phyloP scores from a whole-genome alignment of 35 echinoderm and acorn worm species.

The Holothuria glaberrima region DNA sequence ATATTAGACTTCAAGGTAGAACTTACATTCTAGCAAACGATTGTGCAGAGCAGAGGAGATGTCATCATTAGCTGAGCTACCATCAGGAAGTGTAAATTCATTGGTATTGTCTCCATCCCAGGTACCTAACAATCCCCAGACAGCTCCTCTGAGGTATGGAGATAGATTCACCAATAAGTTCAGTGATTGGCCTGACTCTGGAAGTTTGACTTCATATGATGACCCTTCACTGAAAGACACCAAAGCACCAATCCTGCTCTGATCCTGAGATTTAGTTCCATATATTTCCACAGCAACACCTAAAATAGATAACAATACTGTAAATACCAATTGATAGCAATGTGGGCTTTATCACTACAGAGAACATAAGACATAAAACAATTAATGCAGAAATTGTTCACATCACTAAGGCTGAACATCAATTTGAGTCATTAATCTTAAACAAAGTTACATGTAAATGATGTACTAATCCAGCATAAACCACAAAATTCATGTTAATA shows the following conservation, averaged over 20 bases:
- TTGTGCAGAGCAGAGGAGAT: neutral
- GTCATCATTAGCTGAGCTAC: neutral
- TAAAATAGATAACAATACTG: neutral
- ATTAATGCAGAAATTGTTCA: no score
- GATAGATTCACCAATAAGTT: conserved; percentile 58
- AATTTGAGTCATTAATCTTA: no score
- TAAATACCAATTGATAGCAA: no score
- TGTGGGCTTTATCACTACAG: no score
- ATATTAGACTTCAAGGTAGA: neutral
- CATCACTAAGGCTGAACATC: no score
- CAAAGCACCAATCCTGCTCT: conserved; percentile 15
- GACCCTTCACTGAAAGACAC: conserved; percentile 74
- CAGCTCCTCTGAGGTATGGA: conserved; percentile 23
- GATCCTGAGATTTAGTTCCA: neutral
- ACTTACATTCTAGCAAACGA: conserved; percentile 5
- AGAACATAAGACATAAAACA: no score
- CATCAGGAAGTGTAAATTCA: conserved; percentile 51
- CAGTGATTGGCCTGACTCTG: conserved; percentile 49
- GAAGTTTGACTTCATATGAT: conserved; percentile 63
- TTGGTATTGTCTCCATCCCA: conserved; percentile 79
- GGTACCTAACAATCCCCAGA: conserved; percentile 79
- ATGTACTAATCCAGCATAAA: no score
- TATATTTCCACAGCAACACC: conserved; percentile 68
- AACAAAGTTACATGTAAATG: no score
- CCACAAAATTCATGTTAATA: no score